Evolutionary conservation across 2,888 invertebrate species (phyloP), one percentile per base, ranked within the genome.

Genomic region (Eupithecia pulchellata): DNA sequence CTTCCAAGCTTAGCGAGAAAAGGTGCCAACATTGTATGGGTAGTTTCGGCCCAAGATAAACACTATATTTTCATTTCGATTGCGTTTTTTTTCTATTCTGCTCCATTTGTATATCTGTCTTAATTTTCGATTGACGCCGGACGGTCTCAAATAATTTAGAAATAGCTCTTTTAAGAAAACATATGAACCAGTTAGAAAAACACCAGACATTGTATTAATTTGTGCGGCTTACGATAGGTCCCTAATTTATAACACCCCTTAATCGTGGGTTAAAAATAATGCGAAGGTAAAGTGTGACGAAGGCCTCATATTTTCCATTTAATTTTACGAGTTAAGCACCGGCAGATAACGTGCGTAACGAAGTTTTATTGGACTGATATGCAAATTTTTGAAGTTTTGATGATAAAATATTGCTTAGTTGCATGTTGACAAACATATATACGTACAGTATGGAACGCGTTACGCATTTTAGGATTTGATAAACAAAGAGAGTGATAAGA

Each of bases 301-400:
- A 36, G 20, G 34, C 34, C 34, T 67, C 64, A 68, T 62, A 68
- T 55, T 65, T 69, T 65, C 52, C 55, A 65, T 72, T 62, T 34
- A 42, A 72, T 66, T 68, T 65, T 30, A 58, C 65, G 55, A 55
- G 58, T n/a, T 65, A 42, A 60, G 60, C 29, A 52, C 68, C 36
- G 66, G 36, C 20, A 63, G 63, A 72, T 69, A 14, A 27, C 66
- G 62, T 47, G 65, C 11, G 36, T 66, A 68, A 63, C 65, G 68
- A 63, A 57, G 32, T 58, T 63, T 66, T 68, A 68, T 72, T 58
- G 34, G 68, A 68, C 68, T 57, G 62, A 42, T 63, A 68, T 25
- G 32, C 61, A 42, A n/a, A 63, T 66, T 68, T 66, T 58, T 13
- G 8, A n/a, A 11, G 17, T 32, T 64, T 61, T 68, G 17, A 68